These are phyloP conservation scores for Sycophila texana DNA, from an alignment of 2,888 invertebrate species.

Conservation along the genomic window DNA sequence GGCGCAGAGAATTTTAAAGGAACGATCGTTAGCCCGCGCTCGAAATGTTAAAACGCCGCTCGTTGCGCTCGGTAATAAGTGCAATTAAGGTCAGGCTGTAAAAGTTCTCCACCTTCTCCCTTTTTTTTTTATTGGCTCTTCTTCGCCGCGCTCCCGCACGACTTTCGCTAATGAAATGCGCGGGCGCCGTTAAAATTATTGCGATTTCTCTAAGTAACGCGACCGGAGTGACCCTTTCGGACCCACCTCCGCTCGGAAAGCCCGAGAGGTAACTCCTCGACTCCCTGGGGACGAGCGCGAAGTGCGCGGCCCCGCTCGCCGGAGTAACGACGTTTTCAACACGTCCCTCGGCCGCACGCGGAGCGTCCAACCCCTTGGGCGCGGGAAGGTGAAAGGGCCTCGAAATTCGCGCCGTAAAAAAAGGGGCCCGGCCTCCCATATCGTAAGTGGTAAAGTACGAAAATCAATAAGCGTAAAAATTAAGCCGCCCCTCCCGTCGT, in stretches of 20 bases:
- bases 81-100: conserved; percentile 69
- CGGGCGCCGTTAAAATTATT: conserved; percentile 52
- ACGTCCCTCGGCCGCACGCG: too few species aligned
- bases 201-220: conserved; percentile 25
- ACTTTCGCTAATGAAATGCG: conserved; percentile 51
- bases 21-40: conserved; percentile 56
- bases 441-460: conserved; percentile 72
- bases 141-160: not conserved
- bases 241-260: not conserved
- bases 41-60: conserved; percentile 60
- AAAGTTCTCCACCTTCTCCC: conserved; percentile 55
- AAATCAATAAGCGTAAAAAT: conserved; percentile 75
- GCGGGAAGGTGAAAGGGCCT: not conserved
- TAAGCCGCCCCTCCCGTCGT: conserved; percentile 71
- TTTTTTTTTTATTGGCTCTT: conserved; percentile 45
- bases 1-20: conserved; percentile 50
- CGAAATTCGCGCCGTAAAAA: conserved; percentile 14
- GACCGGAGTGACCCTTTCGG: not conserved
- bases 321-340: too few species aligned
- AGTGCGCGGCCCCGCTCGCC: not conserved
- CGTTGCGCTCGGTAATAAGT: conserved; percentile 64
- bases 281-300: not conserved
- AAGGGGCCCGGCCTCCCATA: not conserved
- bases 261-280: not conserved
- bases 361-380: too few species aligned